Conservation (phyloP, 1,140 invertebrate species). For the Proales similis region DNA sequence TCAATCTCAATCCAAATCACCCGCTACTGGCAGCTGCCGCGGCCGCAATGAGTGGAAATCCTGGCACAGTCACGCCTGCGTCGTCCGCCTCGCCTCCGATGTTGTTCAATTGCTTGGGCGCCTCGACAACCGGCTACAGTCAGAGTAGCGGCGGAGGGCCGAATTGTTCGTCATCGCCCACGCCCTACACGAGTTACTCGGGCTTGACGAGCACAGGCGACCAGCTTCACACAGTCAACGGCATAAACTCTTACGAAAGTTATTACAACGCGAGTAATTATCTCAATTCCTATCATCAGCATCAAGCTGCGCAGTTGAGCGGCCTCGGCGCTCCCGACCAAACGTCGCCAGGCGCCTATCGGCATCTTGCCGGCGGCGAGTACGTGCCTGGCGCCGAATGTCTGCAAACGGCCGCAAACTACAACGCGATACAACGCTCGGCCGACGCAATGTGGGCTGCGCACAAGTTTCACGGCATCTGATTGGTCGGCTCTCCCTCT, state of each 20-base stretch:
- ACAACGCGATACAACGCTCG: constrained; percentile 28
- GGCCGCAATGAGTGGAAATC: neutral
- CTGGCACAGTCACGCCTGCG: neutral
- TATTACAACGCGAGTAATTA: neutral
- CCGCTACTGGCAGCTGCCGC: neutral
- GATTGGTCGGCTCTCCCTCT: no score
- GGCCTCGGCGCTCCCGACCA: neutral
- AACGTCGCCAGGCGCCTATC: neutral
- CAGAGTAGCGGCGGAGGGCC: no score
- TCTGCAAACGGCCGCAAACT: no score
- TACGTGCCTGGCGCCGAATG: no score
- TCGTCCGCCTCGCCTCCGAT: neutral
- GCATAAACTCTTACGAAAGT: neutral
- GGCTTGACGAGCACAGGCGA: neutral
- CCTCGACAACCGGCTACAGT: neutral
- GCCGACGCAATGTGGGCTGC: constrained; percentile 37
- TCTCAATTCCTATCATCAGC: neutral
- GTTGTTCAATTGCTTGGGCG: neutral
- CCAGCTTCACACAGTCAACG: neutral
- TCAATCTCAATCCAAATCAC: constrained; percentile 40
- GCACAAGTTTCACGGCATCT: constrained; percentile 35
- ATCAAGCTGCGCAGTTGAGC: neutral
- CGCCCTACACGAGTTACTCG: neutral
- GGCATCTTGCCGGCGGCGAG: neutral
- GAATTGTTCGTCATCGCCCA: neutral